These are phyloP conservation scores for Epinotia demarniana DNA, from an alignment of 2,888 invertebrate genomes.

Conservation along the genomic window DNA sequence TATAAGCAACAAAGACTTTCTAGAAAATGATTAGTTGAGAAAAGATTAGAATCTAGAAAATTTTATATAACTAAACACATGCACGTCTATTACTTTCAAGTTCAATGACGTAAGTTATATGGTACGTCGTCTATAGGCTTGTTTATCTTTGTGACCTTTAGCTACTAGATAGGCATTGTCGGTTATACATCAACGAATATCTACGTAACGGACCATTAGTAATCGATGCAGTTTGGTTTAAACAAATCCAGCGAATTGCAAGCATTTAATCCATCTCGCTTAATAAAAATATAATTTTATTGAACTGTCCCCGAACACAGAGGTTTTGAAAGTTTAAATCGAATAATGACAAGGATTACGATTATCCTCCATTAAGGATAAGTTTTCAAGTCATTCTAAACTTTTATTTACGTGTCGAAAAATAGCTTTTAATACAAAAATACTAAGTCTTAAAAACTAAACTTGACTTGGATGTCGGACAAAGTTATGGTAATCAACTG, in stretches of 20 bases:
- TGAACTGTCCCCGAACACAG: background rate
- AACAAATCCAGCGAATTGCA: background rate
- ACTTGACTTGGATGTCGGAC: conserved; percentile 10
- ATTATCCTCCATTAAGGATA: background rate
- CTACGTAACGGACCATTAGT: background rate
- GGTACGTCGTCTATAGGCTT: conserved; percentile 19
- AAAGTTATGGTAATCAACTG: conserved; percentile 23
- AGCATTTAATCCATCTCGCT: background rate
- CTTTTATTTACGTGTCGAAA: conserved; percentile 11
- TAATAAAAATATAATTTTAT: background rate
- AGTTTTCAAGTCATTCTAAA: conserved; percentile 26
- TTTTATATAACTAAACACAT: background rate
- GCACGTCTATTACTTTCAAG: conserved; percentile 50
- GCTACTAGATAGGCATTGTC: conserved; percentile 19
- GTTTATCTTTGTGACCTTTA: conserved; percentile 43
- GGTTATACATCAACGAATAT: conserved; percentile 5
- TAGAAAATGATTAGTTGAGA: conserved; percentile 2
- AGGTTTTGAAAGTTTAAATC: conserved; percentile 17
- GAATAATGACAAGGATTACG: conserved; percentile 11
- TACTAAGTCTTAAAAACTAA: conserved; percentile 25
- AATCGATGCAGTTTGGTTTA: background rate
- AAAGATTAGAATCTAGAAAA: conserved; percentile 10
- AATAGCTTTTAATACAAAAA: conserved; percentile 16
- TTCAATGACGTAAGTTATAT: conserved; percentile 58
- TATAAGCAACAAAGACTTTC: conserved; percentile 11